Evolutionary conservation across 2,113 vertebrate species (phyloP), one percentile per base, ranked within the genome.

Genomic region (Cariama cristata): DNA sequence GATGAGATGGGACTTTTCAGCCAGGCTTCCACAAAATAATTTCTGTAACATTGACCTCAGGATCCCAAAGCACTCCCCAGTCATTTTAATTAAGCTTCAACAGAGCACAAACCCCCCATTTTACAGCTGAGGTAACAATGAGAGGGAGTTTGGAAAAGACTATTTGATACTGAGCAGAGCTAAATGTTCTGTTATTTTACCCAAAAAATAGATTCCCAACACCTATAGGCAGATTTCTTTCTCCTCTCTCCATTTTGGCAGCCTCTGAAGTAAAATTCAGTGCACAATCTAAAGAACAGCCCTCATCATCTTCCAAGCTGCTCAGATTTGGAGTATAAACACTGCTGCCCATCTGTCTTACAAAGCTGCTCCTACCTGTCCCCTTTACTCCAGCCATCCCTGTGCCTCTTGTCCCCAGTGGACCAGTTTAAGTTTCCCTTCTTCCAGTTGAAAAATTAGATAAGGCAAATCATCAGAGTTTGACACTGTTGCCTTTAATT

Each of bases 71-170:
- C 77, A 90, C 58, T 94, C 88, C 93, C 77, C 28, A 92, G 92
- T 74, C 68, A 91, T 94, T 94, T 94, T 97, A 93, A 96, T 97
- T 96, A 95, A 93, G 68, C 84, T 91, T 96, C 91, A 92, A 45
- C 52, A 90, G 89, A 96, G 79, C 91, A 81, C 92, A 92, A 87
- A 94, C 74, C 81, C 77, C 69, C 76, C 68, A 82, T 94, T 94
- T 96, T 93, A 97, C 93, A 91, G 81, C 59, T 80, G 92, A 97
- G 76, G 79, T 89, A 93, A 88, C 71, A 88, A 93, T 53, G 44
- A 93, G 40, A 66, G 38, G 32, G 93, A 76, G 38, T 71, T 63
- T 88, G 77, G 59, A 85, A 86, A n/a, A 84, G 77, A 53, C 66
- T 80, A 50, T 56, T 93, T 71, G 83, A 94, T 52, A 91, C 33